A percentile compares a stretch with the other conserved stretches of the same genome.
Evolutionary conservation across 1,140 invertebrate species (phyloP).

Genomic region (Drosophila repletoides): DNA sequence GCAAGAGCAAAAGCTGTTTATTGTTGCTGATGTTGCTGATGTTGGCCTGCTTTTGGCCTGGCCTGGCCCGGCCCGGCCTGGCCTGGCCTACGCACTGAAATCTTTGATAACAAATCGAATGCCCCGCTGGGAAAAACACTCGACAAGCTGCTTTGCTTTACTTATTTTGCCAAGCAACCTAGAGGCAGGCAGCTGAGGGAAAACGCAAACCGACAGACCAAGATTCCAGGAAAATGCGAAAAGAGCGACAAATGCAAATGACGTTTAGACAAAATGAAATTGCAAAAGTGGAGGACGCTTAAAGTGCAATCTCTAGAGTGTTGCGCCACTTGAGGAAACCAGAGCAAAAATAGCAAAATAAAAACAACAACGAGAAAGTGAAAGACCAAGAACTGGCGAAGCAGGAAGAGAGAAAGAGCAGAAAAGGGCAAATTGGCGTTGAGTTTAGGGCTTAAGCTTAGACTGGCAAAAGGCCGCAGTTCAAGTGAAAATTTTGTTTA

Average conservation of each 20-base stretch:
- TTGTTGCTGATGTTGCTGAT: not conserved
- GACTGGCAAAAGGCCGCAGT: conserved; percentile 47
- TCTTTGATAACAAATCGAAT: conserved; percentile 37
- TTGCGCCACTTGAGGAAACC: conserved; percentile 16
- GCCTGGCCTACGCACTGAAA: conserved; percentile 15
- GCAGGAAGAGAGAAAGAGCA: not conserved
- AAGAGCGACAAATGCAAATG: conserved; percentile 40
- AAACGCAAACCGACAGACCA: not conserved
- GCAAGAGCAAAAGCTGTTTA: conserved; percentile 28
- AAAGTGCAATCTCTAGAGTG: conserved; percentile 45
- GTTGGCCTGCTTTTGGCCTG: not conserved
- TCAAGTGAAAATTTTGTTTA: conserved; percentile 65
- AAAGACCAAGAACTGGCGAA: too few species aligned
- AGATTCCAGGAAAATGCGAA: too few species aligned
- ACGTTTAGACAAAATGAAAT: conserved; percentile 24
- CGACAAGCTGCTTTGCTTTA: not conserved
- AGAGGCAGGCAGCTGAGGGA: not conserved
- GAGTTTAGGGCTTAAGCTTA: conserved; percentile 16
- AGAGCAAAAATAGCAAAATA: not conserved
- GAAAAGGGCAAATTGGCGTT: not conserved
- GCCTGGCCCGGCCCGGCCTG: too few species aligned
- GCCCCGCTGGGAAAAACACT: conserved; percentile 28
- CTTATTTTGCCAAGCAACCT: not conserved
- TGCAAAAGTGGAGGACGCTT: conserved; percentile 21
- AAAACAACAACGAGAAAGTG: not conserved